Base-by-base conservation (phyloP, 2,888 invertebrate genomes). In the Notodonta ziczac region DNA sequence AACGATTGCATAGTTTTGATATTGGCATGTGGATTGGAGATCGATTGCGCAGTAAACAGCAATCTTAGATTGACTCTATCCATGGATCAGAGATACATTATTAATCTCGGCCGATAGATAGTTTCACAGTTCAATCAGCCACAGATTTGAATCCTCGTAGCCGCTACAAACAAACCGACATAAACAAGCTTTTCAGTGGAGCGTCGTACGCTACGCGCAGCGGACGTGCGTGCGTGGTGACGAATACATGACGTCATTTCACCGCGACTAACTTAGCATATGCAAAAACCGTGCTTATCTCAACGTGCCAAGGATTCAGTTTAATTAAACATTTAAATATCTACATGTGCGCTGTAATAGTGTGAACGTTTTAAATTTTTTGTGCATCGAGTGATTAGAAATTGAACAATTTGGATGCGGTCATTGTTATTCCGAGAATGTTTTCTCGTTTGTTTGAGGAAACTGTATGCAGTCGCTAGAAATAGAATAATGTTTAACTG, bases 311-410 rank as follows among this genome's bases (percentile, higher is more conserved):
- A 73, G 70, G 73, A 73, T 69, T 55, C 65, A 46, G 63, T 66
- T n/a, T 16, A 54, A 8, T 63, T 48, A 63, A 60, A 71, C 59
- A 59, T 65, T 52, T 1, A 52, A 8, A 16, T 12, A 14, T 10
- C 10, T 24, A 40, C 55, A 70, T 74, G 59, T 61, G 64, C 65
- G 67, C 69, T 71, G 64, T 69, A 70, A 74, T 2, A 68, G 67
- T 70, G 67, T 72, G 76, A 75, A 75, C 76, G 81, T 83, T 81
- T 74, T 76, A 75, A 77, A 81, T 82, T 73, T 76, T 76, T 78
- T 76, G 77, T 78, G 74, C 72, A 72, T 62, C 57, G 57, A 67
- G 70, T 73, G 73, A 72, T 74, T 74, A 73, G 60, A 63, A 64
- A 65, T 65, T 60, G 67, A 56, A 69, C 69, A 60, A 62, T 73